A percentile compares a stretch with the other conserved stretches of the same genome.
These are phyloP conservation scores for Xylota sylvarum DNA, from an alignment of 2,888 invertebrate species.

Conservation along the genomic window DNA sequence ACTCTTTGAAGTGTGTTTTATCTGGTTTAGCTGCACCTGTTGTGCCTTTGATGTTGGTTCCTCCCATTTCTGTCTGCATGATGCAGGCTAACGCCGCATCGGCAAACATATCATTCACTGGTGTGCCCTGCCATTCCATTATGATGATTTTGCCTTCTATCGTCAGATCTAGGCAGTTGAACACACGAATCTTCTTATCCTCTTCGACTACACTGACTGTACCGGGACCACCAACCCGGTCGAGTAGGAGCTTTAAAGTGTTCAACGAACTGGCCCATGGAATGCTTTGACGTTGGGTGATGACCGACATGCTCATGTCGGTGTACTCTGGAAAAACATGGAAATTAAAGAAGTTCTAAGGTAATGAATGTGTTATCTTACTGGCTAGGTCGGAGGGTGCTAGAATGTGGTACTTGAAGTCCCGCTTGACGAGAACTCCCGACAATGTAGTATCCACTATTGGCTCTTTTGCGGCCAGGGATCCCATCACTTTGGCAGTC, in stretches of 20 bases:
- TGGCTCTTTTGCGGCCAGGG: slow-evolving; percentile 93
- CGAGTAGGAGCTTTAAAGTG: slow-evolving; percentile 90
- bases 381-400: slow-evolving; percentile 95
- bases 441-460: slow-evolving; percentile 92
- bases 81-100: slow-evolving; percentile 96
- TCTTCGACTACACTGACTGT: slow-evolving; percentile 89
- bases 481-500: slow-evolving; percentile 99
- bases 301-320: slow-evolving; percentile 96
- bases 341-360: neutral
- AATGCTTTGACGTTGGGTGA: slow-evolving; percentile 96
- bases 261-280: slow-evolving; percentile 89
- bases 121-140: slow-evolving; percentile 97
- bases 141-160: slow-evolving; percentile 93
- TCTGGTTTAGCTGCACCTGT: slow-evolving; percentile 91
- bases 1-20: slow-evolving; percentile 94
- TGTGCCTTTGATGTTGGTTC: slow-evolving; percentile 87
- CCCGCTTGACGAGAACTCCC: slow-evolving; percentile 97
- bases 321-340: slow-evolving; percentile 89
- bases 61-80: slow-evolving; percentile 91
- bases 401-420: slow-evolving; percentile 98
- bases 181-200: slow-evolving; percentile 92
- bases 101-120: slow-evolving; percentile 99
- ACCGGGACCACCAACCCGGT: slow-evolving; percentile 90
- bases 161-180: slow-evolving; percentile 92
- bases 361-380: slow-evolving; percentile 72